Evolutionary conservation across 2,113 vertebrate genomes (phyloP).

Genomic region (Connochaetes taurinus): DNA sequence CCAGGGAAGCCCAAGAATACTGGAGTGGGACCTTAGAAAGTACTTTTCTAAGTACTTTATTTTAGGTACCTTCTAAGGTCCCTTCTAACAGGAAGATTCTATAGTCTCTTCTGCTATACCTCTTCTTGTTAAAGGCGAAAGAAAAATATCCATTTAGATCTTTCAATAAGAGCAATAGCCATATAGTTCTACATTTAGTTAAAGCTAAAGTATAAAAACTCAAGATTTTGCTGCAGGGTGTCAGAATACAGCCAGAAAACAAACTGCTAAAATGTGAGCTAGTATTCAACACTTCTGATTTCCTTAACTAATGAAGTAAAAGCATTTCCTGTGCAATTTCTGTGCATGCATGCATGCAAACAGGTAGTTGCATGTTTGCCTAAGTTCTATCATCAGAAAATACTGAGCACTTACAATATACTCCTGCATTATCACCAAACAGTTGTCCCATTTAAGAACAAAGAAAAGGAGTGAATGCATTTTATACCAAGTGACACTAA

Average conservation of each 20-base stretch:
- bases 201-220: neutral
- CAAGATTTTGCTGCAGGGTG: neutral
- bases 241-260: neutral
- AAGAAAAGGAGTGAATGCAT: neutral
- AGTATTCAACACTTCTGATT: neutral
- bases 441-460: neutral
- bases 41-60: neutral
- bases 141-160: neutral
- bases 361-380: neutral
- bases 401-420: neutral
- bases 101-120: neutral
- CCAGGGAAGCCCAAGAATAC: neutral
- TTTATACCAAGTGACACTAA: neutral
- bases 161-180: neutral
- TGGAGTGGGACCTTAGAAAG: neutral
- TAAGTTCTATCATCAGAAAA: neutral
- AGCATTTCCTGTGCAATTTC: neutral
- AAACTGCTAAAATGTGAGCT: neutral
- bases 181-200: neutral
- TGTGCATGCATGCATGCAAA: neutral
- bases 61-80: neutral
- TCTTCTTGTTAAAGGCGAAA: neutral
- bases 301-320: neutral
- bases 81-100: neutral
- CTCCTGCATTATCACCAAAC: neutral